Conservation (phyloP, 2,888 invertebrate species). For the Pimpla rufipes region DNA sequence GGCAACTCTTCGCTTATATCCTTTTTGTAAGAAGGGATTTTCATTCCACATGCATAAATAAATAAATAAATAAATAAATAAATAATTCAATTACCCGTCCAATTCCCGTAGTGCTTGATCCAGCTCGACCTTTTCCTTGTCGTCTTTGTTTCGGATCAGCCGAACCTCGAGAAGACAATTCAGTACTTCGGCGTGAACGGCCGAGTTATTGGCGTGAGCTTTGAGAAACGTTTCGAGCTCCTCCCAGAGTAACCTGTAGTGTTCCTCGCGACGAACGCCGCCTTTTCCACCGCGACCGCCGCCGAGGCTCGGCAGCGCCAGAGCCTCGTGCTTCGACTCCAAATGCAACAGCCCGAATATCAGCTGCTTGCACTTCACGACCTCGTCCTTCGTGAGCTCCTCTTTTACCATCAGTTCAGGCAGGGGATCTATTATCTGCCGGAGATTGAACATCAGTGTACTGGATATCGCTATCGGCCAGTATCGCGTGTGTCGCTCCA, state of each 20-base stretch:
- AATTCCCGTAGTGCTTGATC: constrained; percentile 88
- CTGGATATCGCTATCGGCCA: constrained; percentile 96
- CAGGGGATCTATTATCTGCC: constrained; percentile 92
- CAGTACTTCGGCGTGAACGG: constrained; percentile 92
- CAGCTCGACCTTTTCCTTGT: constrained; percentile 87
- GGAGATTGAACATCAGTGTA: constrained; percentile 94
- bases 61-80: neutral
- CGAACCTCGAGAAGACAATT: constrained; percentile 92
- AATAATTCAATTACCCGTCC: constrained; percentile 85
- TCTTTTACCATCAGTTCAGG: constrained; percentile 93
- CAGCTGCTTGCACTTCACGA: constrained; percentile 94
- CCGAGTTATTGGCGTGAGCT: constrained; percentile 88
- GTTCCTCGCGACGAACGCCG: constrained; percentile 90
- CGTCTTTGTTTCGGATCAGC: constrained; percentile 87
- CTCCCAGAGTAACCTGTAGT: constrained; percentile 95
- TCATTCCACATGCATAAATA: no score
- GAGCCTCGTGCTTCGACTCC: constrained; percentile 93
- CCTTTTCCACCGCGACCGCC: constrained; percentile 87
- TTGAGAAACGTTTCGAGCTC: constrained; percentile 95
- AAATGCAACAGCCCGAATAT: constrained; percentile 92
- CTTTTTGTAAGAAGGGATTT: no score
- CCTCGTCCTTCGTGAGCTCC: constrained; percentile 93
- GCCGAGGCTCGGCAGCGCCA: constrained; percentile 90
- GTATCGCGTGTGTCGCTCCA: constrained; percentile 93
- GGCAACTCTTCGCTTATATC: no score